Percentiles rank a stretch among this genome's conserved stretches.
phyloP scores from a whole-genome alignment of 2,888 invertebrate genomes.

The Melanargia galathea region DNA sequence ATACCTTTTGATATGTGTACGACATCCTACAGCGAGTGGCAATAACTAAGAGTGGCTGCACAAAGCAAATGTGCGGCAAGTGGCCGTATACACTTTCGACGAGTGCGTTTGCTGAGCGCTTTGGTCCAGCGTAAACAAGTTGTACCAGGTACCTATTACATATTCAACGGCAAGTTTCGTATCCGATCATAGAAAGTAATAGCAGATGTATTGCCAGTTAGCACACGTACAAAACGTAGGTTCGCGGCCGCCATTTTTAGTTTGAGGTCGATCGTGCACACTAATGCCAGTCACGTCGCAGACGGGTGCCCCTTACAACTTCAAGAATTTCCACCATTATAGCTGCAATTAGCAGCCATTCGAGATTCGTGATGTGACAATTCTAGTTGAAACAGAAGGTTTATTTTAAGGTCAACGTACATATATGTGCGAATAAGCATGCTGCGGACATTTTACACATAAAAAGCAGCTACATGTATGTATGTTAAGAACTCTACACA shows the following conservation, averaged over 20 bases:
- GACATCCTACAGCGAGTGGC: too few relatives aligned
- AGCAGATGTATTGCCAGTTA: slow-evolving; percentile 39
- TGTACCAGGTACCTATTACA: not conserved
- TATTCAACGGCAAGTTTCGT: slow-evolving; percentile 13
- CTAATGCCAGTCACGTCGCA: slow-evolving; percentile 59
- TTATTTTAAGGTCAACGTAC: slow-evolving; percentile 9
- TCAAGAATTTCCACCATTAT: slow-evolving; percentile 50
- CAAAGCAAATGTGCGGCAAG: too few relatives aligned
- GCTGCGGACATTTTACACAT: not conserved
- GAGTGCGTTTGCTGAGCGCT: too few relatives aligned
- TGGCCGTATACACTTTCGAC: too few relatives aligned
- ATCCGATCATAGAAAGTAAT: slow-evolving; percentile 20
- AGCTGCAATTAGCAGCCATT: slow-evolving; percentile 55
- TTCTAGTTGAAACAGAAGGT: slow-evolving; percentile 21
- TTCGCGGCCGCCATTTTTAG: slow-evolving; percentile 45
- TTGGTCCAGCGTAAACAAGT: too few relatives aligned
- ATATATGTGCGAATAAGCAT: slow-evolving; percentile 1
- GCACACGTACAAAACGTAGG: slow-evolving; percentile 37
- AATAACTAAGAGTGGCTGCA: too few relatives aligned
- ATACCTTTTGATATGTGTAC: too few relatives aligned
- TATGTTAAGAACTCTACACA: too few relatives aligned
- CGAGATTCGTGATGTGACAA: slow-evolving; percentile 23
- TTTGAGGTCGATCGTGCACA: slow-evolving; percentile 36
- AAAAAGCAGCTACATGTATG: not conserved
- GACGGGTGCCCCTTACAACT: slow-evolving; percentile 50